Conservation (phyloP, 53 echinoderm and acorn worm genomes). For the Holothuria scabra region DNA sequence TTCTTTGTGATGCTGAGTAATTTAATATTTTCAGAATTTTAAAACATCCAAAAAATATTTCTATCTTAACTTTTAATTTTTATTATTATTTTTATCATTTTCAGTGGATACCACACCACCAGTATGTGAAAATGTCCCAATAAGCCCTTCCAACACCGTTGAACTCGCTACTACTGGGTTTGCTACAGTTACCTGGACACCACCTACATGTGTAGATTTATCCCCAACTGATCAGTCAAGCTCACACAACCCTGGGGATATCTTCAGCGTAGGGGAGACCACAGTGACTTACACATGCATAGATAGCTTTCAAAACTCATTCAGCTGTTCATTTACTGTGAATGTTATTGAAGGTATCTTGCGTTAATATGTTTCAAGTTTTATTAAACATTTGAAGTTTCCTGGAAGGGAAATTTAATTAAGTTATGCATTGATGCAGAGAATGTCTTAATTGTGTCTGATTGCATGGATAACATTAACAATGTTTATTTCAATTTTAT, state of each 20-base stretch:
- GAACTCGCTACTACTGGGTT: slow-evolving; percentile 7
- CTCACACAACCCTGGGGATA: slow-evolving; percentile 6
- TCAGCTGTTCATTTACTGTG: slow-evolving; percentile 63
- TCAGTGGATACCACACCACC: slow-evolving; percentile 22
- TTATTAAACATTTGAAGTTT: too few relatives aligned
- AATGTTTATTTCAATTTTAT: not conserved
- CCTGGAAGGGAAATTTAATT: too few relatives aligned
- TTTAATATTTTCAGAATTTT: too few relatives aligned
- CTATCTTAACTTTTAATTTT: too few relatives aligned
- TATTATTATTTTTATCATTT: too few relatives aligned
- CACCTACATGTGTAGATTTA: slow-evolving; percentile 67
- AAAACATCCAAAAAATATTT: too few relatives aligned
- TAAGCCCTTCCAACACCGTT: not conserved
- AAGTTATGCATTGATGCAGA: too few relatives aligned
- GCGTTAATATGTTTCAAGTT: too few relatives aligned
- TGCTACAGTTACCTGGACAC: slow-evolving; percentile 41
- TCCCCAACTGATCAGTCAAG: slow-evolving; percentile 31
- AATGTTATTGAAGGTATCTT: slow-evolving; percentile 63
- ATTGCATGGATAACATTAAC: too few relatives aligned
- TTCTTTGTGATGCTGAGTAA: too few relatives aligned
- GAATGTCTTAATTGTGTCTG: too few relatives aligned
- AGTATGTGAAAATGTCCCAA: slow-evolving; percentile 32
- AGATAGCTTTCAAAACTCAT: slow-evolving; percentile 59
- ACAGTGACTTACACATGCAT: slow-evolving; percentile 62
- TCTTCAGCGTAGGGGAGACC: slow-evolving; percentile 4